phyloP scores from a whole-genome alignment of 2,797 vertebrate species.

The Squalus acanthias region DNA sequence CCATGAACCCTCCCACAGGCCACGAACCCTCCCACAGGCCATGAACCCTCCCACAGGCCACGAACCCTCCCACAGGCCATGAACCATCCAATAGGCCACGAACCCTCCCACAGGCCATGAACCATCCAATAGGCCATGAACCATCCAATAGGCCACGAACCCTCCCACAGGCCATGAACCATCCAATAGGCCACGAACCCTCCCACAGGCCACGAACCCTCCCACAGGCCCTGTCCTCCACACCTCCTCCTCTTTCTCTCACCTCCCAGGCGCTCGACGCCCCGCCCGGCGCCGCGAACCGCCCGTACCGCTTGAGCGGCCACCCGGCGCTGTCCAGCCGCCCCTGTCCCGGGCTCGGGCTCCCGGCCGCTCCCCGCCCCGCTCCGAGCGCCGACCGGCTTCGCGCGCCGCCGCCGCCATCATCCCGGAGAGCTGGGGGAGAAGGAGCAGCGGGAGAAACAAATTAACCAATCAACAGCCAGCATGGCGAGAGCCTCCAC shows the following conservation, averaged over 20 bases:
- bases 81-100: no score
- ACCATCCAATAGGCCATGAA: no score
- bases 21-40: no score
- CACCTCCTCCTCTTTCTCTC: background rate
- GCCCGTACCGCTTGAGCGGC: constrained; percentile 72
- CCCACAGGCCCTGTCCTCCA: background rate
- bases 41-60: no score
- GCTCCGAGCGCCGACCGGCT: background rate
- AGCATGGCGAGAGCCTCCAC: background rate
- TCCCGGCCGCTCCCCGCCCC: fast-evolving
- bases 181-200: no score
- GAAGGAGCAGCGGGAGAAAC: no score
- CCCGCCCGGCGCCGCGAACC: constrained; percentile 47
- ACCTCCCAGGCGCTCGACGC: constrained; percentile 56
- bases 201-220: no score
- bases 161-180: no score
- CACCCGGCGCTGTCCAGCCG: constrained; percentile 47
- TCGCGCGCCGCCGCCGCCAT: background rate
- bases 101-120: no score
- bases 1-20: no score
- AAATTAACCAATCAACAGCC: background rate
- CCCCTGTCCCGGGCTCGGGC: fast-evolving
- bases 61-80: no score
- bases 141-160: no score
- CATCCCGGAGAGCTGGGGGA: background rate